A percentile compares a stretch with the other conserved stretches of the same genome.
phyloP scores from a whole-genome alignment of 2,113 vertebrate genomes.

The Dipodomys merriami region DNA sequence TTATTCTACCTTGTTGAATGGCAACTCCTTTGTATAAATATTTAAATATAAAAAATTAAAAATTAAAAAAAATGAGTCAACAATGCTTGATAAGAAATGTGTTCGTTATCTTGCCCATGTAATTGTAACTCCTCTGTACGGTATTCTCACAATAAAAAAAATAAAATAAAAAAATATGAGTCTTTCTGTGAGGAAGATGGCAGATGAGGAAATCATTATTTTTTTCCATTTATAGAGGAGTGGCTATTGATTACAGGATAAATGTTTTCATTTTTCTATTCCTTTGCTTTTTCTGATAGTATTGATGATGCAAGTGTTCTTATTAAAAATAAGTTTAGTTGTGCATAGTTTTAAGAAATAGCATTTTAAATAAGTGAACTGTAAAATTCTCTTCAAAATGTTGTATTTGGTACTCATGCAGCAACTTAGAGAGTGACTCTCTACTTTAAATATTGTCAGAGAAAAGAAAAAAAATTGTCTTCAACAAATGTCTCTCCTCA shows the following conservation, averaged over 20 bases:
- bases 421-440: constrained; percentile 76
- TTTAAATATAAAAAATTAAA: too few species aligned
- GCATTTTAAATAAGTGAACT: neutral
- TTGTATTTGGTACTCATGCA: constrained; percentile 59
- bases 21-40: too few species aligned
- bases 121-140: too few species aligned
- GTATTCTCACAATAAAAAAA: too few species aligned
- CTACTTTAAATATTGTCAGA: constrained; percentile 80
- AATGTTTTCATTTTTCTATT: neutral
- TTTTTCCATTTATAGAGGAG: neutral
- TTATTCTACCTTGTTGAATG: too few species aligned
- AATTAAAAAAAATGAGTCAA: too few species aligned
- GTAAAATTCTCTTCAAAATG: constrained; percentile 71
- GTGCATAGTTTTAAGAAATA: constrained; percentile 26
- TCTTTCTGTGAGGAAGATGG: neutral
- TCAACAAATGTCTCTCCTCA: constrained; percentile 81
- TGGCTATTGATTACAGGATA: neutral
- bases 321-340: neutral
- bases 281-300: neutral
- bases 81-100: too few species aligned
- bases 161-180: too few species aligned
- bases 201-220: too few species aligned
- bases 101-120: too few species aligned
- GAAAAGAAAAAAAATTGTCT: constrained; percentile 74
- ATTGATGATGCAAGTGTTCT: neutral